These are phyloP conservation scores for Enchytraeus crypticus DNA, from an alignment of 2,888 invertebrate genomes.

Conservation along the genomic window DNA sequence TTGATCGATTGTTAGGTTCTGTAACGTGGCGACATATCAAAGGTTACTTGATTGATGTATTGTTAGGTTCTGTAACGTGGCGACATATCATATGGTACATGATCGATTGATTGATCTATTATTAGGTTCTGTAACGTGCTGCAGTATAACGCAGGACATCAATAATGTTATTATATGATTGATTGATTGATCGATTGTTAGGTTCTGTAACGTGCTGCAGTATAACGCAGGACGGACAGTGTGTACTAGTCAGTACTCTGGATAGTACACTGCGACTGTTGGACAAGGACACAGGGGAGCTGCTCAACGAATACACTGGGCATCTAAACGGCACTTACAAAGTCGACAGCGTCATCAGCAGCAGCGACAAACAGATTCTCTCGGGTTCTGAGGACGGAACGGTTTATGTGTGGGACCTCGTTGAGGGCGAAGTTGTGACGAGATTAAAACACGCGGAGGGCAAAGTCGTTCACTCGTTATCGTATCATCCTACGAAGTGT, in stretches of 20 bases:
- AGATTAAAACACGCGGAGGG: not conserved
- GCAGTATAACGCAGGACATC: not conserved
- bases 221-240: slow-evolving; percentile 86
- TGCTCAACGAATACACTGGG: slow-evolving; percentile 61
- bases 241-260: slow-evolving; percentile 73
- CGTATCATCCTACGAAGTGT: not conserved
- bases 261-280: slow-evolving; percentile 74
- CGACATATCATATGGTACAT: no score
- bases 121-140: not conserved
- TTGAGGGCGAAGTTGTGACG: slow-evolving; percentile 51
- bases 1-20: no score
- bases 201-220: slow-evolving; percentile 72
- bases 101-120: no score
- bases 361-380: slow-evolving; percentile 73
- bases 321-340: slow-evolving; percentile 74
- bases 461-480: not conserved
- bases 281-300: slow-evolving; percentile 71
- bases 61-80: no score
- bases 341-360: slow-evolving; percentile 75
- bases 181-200: no score
- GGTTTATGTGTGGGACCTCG: slow-evolving; percentile 80
- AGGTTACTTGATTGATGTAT: no score
- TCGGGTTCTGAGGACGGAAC: slow-evolving; percentile 82
- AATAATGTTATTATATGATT: not conserved
- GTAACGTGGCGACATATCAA: no score